Conservation (phyloP, 2,888 invertebrate species). For the Sycophila texana region DNA sequence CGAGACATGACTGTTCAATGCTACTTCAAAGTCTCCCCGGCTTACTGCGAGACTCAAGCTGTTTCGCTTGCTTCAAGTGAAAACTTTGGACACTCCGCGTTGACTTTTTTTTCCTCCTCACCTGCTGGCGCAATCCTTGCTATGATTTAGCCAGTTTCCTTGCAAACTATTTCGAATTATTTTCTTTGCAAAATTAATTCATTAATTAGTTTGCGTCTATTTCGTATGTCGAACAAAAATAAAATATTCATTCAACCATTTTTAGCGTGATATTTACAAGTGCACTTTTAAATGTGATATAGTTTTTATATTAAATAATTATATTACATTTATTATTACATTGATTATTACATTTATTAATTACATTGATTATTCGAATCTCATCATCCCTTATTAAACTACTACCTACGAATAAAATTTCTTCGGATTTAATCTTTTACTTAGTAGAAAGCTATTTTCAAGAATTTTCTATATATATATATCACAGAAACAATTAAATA, state of each 20-base stretch:
- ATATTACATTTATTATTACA: too few species aligned
- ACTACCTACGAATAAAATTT: too few species aligned
- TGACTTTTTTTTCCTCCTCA: neutral
- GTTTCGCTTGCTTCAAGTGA: neutral
- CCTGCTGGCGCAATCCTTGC: neutral
- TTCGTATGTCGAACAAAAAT: neutral
- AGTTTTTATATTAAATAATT: too few species aligned
- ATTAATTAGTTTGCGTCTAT: neutral
- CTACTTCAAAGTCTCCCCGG: neutral
- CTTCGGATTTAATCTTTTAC: too few species aligned
- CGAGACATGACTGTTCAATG: conserved; percentile 1
- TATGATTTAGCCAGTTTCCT: neutral
- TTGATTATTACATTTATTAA: too few species aligned
- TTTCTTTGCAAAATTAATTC: neutral
- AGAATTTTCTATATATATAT: too few species aligned
- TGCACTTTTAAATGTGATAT: too few species aligned
- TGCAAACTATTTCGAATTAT: neutral
- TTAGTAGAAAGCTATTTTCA: too few species aligned
- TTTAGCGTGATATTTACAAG: too few species aligned
- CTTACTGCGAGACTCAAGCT: neutral
- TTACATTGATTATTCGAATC: too few species aligned
- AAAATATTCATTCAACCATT: neutral
- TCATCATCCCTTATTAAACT: too few species aligned
- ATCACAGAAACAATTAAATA: too few species aligned
- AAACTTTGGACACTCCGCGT: neutral